Conservation (phyloP, 2,888 invertebrate genomes). For the Caenorhabditis afra region DNA sequence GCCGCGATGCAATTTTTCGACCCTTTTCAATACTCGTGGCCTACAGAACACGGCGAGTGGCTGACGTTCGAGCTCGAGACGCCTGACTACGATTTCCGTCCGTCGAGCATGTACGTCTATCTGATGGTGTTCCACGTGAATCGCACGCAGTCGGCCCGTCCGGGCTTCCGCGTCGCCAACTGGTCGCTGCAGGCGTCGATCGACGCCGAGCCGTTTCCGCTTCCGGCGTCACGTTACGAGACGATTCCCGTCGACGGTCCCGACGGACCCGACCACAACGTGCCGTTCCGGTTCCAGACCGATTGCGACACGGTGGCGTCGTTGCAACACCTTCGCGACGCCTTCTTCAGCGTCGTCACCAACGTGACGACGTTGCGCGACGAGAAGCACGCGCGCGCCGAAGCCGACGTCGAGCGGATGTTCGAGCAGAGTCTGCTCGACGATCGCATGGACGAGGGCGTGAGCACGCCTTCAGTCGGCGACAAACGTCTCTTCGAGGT, state of each 20-base stretch:
- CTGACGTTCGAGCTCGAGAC: constrained; percentile 33
- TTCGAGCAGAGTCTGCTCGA: too few species aligned
- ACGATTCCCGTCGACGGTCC: too few species aligned
- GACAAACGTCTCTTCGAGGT: too few species aligned
- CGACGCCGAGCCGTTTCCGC: too few species aligned
- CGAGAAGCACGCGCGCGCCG: background rate
- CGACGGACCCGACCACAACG: too few species aligned
- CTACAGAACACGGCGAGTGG: constrained; percentile 15
- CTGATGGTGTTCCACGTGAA: constrained; percentile 34
- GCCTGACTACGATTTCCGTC: constrained; percentile 28
- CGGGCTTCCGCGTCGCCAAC: constrained; percentile 34
- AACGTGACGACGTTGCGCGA: background rate
- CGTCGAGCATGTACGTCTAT: constrained; percentile 17
- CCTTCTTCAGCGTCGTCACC: background rate
- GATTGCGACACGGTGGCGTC: background rate
- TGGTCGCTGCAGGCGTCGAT: constrained; percentile 26
- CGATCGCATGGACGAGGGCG: too few species aligned
- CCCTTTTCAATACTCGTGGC: background rate
- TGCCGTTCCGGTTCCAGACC: background rate
- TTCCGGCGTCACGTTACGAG: too few species aligned
- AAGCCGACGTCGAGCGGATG: background rate
- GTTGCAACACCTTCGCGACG: background rate
- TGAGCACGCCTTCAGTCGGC: too few species aligned
- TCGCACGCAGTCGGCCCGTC: background rate
- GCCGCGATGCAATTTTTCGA: too few species aligned